These are phyloP conservation scores for Pogonognathellus flavescens DNA, from an alignment of 1,140 invertebrate species.

Conservation along the genomic window DNA sequence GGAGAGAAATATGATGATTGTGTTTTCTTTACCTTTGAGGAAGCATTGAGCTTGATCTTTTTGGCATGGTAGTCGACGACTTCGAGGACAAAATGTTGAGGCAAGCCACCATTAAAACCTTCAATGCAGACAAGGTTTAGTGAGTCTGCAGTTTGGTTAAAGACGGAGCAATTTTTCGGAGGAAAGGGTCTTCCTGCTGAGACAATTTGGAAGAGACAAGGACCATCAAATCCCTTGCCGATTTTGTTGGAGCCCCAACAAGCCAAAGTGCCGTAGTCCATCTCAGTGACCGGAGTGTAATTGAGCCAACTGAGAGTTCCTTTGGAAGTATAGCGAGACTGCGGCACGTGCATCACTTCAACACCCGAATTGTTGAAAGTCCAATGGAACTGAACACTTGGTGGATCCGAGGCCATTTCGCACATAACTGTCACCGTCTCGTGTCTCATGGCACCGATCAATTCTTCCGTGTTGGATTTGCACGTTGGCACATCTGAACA, in stretches of 20 bases:
- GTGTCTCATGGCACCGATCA: conserved; percentile 86
- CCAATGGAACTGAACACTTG: conserved; percentile 68
- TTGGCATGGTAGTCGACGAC: conserved; percentile 78
- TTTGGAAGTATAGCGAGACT: conserved; percentile 71
- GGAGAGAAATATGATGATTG: not conserved
- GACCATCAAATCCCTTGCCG: conserved; percentile 67
- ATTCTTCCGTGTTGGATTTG: conserved; percentile 79
- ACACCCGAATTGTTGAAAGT: conserved; percentile 65
- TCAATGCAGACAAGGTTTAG: conserved; percentile 83
- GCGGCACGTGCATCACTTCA: conserved; percentile 58
- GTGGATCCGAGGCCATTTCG: conserved; percentile 87
- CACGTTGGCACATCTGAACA: conserved; percentile 84
- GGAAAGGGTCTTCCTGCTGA: conserved; percentile 84
- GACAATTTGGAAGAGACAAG: conserved; percentile 67
- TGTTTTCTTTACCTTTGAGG: conserved; percentile 63
- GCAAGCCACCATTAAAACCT: conserved; percentile 84
- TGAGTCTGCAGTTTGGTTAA: conserved; percentile 87
- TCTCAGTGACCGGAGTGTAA: conserved; percentile 85
- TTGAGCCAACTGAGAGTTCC: conserved; percentile 81
- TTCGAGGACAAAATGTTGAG: conserved; percentile 86
- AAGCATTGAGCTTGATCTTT: conserved; percentile 68
- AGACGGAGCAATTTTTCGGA: conserved; percentile 85
- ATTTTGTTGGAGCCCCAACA: conserved; percentile 77
- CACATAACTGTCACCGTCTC: conserved; percentile 86
- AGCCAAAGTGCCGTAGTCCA: conserved; percentile 86